A percentile compares a stretch with the other conserved stretches of the same genome.
phyloP scores from a whole-genome alignment of 1,140 invertebrate genomes.

The Octopus bimaculoides region DNA sequence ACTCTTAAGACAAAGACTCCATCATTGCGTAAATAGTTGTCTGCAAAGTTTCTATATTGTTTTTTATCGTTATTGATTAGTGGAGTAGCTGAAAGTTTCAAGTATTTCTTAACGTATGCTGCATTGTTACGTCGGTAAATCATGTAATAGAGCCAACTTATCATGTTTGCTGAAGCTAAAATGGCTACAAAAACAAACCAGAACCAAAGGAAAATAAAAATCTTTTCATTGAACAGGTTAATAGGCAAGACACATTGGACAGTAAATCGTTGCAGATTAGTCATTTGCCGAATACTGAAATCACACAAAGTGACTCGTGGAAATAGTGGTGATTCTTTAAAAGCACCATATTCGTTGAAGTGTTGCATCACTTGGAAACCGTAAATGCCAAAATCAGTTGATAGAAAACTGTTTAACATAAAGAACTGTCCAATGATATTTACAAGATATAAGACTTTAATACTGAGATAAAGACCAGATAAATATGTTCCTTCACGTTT shows the following conservation, averaged over 20 bases:
- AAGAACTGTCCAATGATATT: conserved; percentile 43
- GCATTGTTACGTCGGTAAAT: conserved; percentile 37
- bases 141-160: conserved; percentile 33
- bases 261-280: conserved; percentile 32
- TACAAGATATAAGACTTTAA: conserved; percentile 39
- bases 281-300: conserved; percentile 59
- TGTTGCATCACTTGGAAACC: conserved; percentile 57
- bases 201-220: conserved; percentile 61
- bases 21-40: conserved; percentile 47
- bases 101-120: conserved; percentile 40
- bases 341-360: conserved; percentile 50
- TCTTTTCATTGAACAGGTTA: conserved; percentile 62
- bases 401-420: conserved; percentile 45
- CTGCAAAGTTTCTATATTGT: conserved; percentile 39
- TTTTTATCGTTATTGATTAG: conserved; percentile 32
- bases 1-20: conserved; percentile 51
- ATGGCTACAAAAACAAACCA: conserved; percentile 58
- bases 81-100: conserved; percentile 28
- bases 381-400: conserved; percentile 47
- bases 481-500: conserved; percentile 58
- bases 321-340: conserved; percentile 55
- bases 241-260: conserved; percentile 61
- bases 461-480: conserved; percentile 54
- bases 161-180: conserved; percentile 40
- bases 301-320: conserved; percentile 62